A percentile compares a stretch with the other conserved stretches of the same genome.
Evolutionary conservation across 2,113 vertebrate species (phyloP).

Genomic region (Heterotilapia buettikoferi): DNA sequence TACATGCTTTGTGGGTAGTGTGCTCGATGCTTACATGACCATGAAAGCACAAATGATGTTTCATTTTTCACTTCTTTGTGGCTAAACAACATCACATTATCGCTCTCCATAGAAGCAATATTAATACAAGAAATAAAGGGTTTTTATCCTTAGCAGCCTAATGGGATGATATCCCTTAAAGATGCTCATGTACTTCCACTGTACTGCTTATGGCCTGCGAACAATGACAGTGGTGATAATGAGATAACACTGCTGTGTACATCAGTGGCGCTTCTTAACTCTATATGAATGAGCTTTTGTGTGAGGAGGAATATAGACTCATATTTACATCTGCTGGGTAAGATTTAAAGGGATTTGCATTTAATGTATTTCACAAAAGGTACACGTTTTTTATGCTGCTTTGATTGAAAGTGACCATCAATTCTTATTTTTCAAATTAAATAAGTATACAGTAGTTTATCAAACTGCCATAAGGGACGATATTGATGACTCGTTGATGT

Average conservation of each 20-base stretch:
- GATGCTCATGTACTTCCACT: neutral
- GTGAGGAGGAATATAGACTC: neutral
- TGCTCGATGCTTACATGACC: conserved; percentile 35
- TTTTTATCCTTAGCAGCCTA: conserved; percentile 25
- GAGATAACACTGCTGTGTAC: neutral
- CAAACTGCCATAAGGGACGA: neutral
- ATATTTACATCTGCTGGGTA: neutral
- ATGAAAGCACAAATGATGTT: conserved; percentile 57
- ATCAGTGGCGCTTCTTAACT: neutral
- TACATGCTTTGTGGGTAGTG: conserved; percentile 20
- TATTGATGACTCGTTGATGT: neutral
- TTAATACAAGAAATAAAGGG: conserved; percentile 20
- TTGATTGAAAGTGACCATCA: neutral
- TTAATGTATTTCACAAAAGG: neutral
- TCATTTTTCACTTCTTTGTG: conserved; percentile 53
- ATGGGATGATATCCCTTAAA: conserved; percentile 25
- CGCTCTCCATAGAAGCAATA: conserved; percentile 13
- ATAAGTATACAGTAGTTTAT: neutral
- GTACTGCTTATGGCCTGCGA: conserved; percentile 23
- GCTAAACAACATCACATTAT: conserved; percentile 39
- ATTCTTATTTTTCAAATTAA: neutral
- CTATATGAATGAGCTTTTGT: neutral
- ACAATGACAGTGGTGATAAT: conserved; percentile 30
- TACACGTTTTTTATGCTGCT: neutral
- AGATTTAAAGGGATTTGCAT: neutral